Conservation (phyloP, 2,888 invertebrate species). For the Tipula unca region DNA sequence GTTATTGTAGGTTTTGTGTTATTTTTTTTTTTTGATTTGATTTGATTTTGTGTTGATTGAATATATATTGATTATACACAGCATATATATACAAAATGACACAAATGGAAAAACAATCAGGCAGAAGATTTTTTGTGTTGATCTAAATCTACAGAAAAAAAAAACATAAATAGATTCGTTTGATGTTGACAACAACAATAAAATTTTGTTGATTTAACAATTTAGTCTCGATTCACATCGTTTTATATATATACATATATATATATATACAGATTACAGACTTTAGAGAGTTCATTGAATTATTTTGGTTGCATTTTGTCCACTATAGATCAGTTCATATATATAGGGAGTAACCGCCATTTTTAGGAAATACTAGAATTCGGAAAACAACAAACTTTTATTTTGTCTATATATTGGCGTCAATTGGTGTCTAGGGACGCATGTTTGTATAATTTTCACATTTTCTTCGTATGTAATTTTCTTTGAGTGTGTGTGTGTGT, state of each 20-base stretch:
- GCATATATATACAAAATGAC: neutral
- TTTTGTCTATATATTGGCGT: neutral
- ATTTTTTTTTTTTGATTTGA: neutral
- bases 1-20: no score
- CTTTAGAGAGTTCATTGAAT: neutral
- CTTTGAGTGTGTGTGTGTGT: neutral
- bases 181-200: neutral
- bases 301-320: neutral
- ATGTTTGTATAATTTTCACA: neutral
- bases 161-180: neutral
- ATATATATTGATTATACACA: neutral
- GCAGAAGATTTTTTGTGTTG: neutral
- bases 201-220: neutral
- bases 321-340: no score
- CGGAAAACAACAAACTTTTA: neutral
- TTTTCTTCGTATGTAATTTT: neutral
- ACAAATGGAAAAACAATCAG: neutral
- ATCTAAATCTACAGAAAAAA: no score
- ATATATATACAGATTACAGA: no score
- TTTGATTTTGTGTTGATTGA: neutral
- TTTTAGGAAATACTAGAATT: neutral
- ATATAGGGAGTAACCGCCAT: neutral
- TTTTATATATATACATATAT: no score
- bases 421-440: neutral
- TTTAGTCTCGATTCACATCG: neutral